These are phyloP conservation scores for Xestia xanthographa DNA, from an alignment of 2,888 invertebrate genomes.

Conservation along the genomic window DNA sequence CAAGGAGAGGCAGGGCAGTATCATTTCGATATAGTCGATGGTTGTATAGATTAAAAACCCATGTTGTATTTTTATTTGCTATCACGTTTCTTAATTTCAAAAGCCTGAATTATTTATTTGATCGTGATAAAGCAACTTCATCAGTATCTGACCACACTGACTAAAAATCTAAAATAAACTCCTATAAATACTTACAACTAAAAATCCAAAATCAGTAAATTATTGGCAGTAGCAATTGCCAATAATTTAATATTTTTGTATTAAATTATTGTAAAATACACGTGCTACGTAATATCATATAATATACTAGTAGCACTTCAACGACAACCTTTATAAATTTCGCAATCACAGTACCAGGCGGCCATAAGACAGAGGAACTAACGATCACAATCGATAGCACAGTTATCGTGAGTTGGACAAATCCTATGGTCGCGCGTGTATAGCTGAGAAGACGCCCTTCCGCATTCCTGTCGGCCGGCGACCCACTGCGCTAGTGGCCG, in stretches of 20 bases:
- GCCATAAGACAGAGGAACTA: conserved; percentile 28
- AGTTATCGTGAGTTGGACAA: conserved; percentile 69
- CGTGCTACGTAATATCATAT: not conserved
- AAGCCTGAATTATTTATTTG: not conserved
- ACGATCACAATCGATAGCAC: conserved; percentile 44
- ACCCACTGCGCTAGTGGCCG: conserved; percentile 89
- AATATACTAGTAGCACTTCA: conserved; percentile 13
- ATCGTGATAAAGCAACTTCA: not conserved
- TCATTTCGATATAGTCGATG: not conserved
- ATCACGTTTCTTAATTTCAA: not conserved
- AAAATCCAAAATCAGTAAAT: not conserved
- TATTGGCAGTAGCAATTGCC: not conserved
- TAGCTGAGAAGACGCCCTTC: conserved; percentile 80
- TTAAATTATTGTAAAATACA: too few relatives aligned
- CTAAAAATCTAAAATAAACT: not conserved
- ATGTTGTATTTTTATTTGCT: not conserved
- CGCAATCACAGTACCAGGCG: conserved; percentile 42
- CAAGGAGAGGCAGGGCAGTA: not conserved
- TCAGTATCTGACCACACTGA: not conserved
- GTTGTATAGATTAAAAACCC: not conserved
- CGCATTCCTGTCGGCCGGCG: conserved; percentile 88
- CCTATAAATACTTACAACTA: not conserved
- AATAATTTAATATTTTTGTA: too few relatives aligned
- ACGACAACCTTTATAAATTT: conserved; percentile 29
- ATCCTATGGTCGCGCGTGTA: conserved; percentile 73